Evolutionary conservation across 2,797 vertebrate genomes (phyloP), one percentile per base, ranked within the genome.

Genomic region (Eleutherodactylus coqui): DNA sequence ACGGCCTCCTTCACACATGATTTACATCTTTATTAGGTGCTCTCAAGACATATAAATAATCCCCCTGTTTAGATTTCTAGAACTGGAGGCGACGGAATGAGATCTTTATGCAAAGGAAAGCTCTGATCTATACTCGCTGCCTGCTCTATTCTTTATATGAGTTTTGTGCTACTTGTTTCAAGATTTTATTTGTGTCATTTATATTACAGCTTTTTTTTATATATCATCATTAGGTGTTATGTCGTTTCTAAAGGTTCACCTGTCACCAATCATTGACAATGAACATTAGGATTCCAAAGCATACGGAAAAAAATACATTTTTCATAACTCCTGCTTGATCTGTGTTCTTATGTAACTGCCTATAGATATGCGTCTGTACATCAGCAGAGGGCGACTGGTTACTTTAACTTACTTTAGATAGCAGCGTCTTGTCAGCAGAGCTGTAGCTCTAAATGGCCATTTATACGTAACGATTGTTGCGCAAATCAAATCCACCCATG

Each of bases 11-110:
- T 79, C 29, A 91, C 86, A 0, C 55, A 89, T 89, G 89, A 91
- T 92, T 93, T 91, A 89, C 90, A 92, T 87, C 89, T 92, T 90
- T 89, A 92, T 92, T 90, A 92, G 89, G 89, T 90, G 83, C 87
- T 90, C 89, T 88, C 87, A 67, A 73, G 2, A 86, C 90, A 78
- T 88, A 89, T 91, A 91, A 93, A 91, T 90, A 86, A 86, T 82
- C 89, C 76, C 86, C 80, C 62, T 70, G 89, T 91, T 91, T 91
- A 89, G 91, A 87, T 86, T 83, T 77, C 87, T 90, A 90, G 90
- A 85, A 85, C 47, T 76, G 80, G 88, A 86, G 90, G 91, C 90
- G 88, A 91, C 88, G 89, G 83, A 83, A 69, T 79, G 73, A 58
- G 24, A 82, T 89, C 90, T 89, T 82, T 85, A 51, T 7, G 85